Evolutionary conservation across 2,888 invertebrate genomes (phyloP).

Genomic region (Argynnis bischoffii): DNA sequence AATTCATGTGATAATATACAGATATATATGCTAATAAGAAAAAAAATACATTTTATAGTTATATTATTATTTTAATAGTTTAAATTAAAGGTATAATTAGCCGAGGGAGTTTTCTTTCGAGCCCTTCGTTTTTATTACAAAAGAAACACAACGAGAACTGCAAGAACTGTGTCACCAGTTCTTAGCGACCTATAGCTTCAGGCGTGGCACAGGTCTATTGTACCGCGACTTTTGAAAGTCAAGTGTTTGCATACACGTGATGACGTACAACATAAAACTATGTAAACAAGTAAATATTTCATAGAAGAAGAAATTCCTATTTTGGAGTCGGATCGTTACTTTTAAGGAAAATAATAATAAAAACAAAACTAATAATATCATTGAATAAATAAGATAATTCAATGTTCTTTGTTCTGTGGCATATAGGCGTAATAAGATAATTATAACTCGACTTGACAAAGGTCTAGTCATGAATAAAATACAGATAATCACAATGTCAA

Average conservation of each 20-base stretch:
- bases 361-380: too few relatives aligned
- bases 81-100: constrained; percentile 30
- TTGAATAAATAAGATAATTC: too few relatives aligned
- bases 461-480: not conserved
- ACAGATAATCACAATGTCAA: constrained; percentile 10
- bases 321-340: too few relatives aligned
- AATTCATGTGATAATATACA: too few relatives aligned
- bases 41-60: not conserved
- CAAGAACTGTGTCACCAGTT: constrained; percentile 37
- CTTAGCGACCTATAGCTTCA: constrained; percentile 37
- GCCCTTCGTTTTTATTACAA: constrained; percentile 22
- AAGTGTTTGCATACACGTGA: constrained; percentile 35
- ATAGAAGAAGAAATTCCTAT: too few relatives aligned
- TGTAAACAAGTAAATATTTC: constrained; percentile 19
- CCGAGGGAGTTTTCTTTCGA: constrained; percentile 23
- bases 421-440: too few relatives aligned
- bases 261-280: constrained; percentile 14
- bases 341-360: too few relatives aligned
- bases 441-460: not conserved
- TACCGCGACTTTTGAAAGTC: constrained; percentile 33
- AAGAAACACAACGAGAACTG: constrained; percentile 13
- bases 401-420: too few relatives aligned
- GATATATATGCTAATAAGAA: too few relatives aligned
- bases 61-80: constrained; percentile 5
- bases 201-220: constrained; percentile 38